These are phyloP conservation scores for Larimichthys crocea DNA, from an alignment of 2,113 vertebrate genomes.

Conservation along the genomic window DNA sequence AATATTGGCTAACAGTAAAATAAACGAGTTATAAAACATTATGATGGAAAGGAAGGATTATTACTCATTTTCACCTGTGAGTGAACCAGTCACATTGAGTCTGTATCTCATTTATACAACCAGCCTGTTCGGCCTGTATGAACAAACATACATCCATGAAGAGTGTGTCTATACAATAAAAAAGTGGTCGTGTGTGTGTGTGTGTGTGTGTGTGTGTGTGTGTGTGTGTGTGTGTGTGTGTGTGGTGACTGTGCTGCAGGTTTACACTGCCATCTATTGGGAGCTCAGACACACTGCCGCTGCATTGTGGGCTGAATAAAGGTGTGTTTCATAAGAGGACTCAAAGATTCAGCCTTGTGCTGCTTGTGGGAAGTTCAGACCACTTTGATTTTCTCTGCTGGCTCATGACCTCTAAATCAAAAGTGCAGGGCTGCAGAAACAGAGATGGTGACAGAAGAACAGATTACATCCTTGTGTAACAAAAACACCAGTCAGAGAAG, in stretches of 20 bases:
- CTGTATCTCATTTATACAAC: conserved; percentile 21
- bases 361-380: not conserved
- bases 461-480: not conserved
- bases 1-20: not conserved
- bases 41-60: not conserved
- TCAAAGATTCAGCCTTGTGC: not conserved
- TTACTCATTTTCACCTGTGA: not conserved
- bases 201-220: not conserved
- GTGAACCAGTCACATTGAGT: not conserved
- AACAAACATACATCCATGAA: conserved; percentile 26
- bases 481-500: too few species aligned
- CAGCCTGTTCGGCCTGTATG: conserved; percentile 17
- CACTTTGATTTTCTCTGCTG: not conserved
- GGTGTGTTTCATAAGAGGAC: not conserved
- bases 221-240: not conserved
- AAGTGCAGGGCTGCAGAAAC: not conserved
- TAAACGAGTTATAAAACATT: not conserved
- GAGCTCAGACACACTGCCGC: not conserved
- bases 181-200: conserved; percentile 10
- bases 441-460: not conserved
- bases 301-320: not conserved
- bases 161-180: not conserved
- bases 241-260: not conserved
- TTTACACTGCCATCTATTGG: conserved; percentile 60
- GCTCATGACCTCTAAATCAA: not conserved